A percentile compares a stretch with the other conserved stretches of the same genome.
Evolutionary conservation across 2,888 invertebrate species (phyloP).

Genomic region (Xanthia togata): DNA sequence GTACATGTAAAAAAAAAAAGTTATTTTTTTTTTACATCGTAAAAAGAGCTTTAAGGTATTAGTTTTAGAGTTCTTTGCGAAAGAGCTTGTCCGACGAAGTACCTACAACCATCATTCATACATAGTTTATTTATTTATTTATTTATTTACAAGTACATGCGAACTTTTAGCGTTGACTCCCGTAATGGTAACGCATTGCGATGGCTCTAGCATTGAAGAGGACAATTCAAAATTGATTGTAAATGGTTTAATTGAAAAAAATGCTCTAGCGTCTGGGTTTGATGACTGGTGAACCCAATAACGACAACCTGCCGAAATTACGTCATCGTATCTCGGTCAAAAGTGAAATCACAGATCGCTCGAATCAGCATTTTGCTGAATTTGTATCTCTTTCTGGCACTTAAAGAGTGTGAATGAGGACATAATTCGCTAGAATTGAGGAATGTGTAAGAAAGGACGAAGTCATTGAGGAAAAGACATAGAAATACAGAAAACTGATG

Average conservation of each 20-base stretch:
- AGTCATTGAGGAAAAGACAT: not conserved
- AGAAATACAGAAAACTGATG: not conserved
- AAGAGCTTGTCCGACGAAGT: too few species aligned
- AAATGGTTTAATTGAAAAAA: not conserved
- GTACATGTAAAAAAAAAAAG: constrained; percentile 54
- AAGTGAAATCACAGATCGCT: not conserved
- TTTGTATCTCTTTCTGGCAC: not conserved
- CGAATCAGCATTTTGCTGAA: not conserved
- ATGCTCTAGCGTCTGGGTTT: not conserved
- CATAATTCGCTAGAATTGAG: too few species aligned
- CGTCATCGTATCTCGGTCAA: not conserved
- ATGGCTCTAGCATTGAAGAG: not conserved
- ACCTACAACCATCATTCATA: too few species aligned
- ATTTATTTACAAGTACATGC: not conserved
- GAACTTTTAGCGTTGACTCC: not conserved
- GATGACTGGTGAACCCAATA: not conserved
- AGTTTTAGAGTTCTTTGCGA: too few species aligned
- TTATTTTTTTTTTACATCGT: not conserved
- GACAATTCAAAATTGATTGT: not conserved
- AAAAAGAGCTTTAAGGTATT: not conserved
- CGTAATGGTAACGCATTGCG: not conserved
- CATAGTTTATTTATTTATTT: too few species aligned
- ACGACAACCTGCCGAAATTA: not conserved
- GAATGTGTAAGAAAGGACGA: too few species aligned
- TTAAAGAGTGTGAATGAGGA: not conserved